Percentiles rank a stretch among this genome's conserved stretches.
These are phyloP conservation scores for Cyanoramphus novaezelandiae DNA, from an alignment of 2,113 vertebrate species.

Conservation along the genomic window DNA sequence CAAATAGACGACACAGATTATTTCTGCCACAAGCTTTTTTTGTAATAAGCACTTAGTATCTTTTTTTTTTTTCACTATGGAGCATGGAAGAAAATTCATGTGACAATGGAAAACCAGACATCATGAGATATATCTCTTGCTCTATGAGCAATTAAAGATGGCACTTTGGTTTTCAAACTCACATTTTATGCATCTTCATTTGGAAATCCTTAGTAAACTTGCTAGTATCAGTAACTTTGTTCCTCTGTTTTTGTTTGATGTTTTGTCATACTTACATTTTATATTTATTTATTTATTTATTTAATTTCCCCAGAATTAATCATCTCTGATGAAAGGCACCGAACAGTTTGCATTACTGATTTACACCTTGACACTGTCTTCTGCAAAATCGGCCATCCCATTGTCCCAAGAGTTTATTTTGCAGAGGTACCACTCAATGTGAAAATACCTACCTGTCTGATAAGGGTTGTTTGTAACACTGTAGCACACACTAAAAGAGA, in stretches of 20 bases:
- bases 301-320: neutral
- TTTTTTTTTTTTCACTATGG: neutral
- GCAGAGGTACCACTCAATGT: neutral
- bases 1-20: neutral
- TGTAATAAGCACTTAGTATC: neutral
- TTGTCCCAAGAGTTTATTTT: neutral
- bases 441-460: neutral
- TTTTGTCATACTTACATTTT: rapidly evolving
- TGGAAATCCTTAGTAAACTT: neutral
- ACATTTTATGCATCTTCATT: neutral
- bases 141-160: neutral
- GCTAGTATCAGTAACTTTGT: neutral
- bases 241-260: neutral
- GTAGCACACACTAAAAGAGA: neutral
- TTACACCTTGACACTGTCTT: neutral
- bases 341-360: neutral
- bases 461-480: neutral
- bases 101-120: neutral
- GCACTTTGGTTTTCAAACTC: neutral
- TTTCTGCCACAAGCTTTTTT: neutral
- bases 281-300: neutral
- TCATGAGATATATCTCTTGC: neutral
- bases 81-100: neutral
- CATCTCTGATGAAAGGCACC: neutral
- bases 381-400: neutral